A percentile compares a stretch with the other conserved stretches of the same genome.
phyloP scores from a whole-genome alignment of 2,797 vertebrate species.

The Gallirallus australis region DNA sequence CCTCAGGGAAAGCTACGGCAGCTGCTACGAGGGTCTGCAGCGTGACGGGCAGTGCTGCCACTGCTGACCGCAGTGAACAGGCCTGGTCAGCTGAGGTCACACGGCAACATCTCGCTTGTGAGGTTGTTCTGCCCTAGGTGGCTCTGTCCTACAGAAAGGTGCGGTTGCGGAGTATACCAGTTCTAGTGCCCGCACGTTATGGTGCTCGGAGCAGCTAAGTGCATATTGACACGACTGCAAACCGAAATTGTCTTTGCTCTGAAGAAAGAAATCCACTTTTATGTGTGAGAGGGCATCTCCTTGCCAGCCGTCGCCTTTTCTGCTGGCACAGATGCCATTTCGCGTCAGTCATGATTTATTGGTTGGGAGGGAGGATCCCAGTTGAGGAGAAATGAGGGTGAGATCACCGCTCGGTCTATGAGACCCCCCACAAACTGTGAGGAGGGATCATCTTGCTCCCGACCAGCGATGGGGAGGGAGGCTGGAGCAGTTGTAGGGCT shows the following conservation, averaged over 20 bases:
- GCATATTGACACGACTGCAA: neutral
- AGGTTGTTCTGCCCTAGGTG: rapidly evolving
- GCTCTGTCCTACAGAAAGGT: neutral
- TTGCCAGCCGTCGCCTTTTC: neutral
- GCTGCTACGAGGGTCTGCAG: neutral
- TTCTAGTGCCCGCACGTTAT: rapidly evolving
- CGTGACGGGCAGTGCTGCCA: rapidly evolving
- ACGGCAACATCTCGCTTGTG: rapidly evolving
- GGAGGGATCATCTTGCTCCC: neutral
- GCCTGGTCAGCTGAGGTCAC: neutral
- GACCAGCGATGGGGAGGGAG: rapidly evolving
- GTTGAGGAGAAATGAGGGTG: neutral
- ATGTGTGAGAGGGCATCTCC: neutral
- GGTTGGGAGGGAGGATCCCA: neutral
- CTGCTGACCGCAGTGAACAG: neutral
- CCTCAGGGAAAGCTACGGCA: rapidly evolving
- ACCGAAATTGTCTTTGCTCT: neutral
- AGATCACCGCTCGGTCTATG: neutral
- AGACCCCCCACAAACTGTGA: neutral
- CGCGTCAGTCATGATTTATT: neutral
- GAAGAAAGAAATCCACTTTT: neutral
- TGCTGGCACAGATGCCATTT: neutral
- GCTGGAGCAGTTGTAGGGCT: neutral
- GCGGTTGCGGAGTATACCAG: neutral
- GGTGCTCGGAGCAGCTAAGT: neutral